phyloP scores from a whole-genome alignment of 35 echinoderm and acorn worm species.

The Apostichopus parvimensis region DNA sequence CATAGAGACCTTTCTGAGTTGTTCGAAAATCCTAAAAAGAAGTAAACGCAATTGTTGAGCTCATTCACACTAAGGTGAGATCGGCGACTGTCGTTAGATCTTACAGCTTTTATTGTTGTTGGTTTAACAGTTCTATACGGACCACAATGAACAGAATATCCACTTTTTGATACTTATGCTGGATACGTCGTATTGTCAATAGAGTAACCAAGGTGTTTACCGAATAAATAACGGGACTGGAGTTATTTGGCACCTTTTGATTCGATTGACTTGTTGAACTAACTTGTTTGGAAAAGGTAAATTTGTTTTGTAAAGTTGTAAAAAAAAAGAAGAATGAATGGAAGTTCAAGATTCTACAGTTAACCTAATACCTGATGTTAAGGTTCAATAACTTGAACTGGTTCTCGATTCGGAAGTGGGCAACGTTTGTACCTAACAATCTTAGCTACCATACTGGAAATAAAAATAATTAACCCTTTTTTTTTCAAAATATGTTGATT shows the following conservation, averaged over 20 bases:
- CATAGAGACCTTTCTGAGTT: not conserved
- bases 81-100: conserved; percentile 12
- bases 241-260: not conserved
- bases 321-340: too few species aligned
- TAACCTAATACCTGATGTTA: too few species aligned
- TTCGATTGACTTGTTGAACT: not conserved
- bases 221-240: not conserved
- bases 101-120: conserved; percentile 26
- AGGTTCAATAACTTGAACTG: too few species aligned
- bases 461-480: too few species aligned
- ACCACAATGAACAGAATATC: not conserved
- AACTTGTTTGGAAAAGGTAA: not conserved
- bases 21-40: not conserved
- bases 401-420: too few species aligned
- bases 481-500: too few species aligned
- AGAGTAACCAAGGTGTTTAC: not conserved
- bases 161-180: not conserved
- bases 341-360: too few species aligned
- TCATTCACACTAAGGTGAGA: conserved; percentile 39
- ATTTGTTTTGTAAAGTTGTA: not conserved
- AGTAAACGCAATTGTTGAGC: conserved; percentile 26
- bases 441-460: too few species aligned
- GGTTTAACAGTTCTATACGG: conserved; percentile 32
- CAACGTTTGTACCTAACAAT: too few species aligned
- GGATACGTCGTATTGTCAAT: not conserved